A percentile compares a stretch with the other conserved stretches of the same genome.
Evolutionary conservation across 2,113 vertebrate species (phyloP).

Genomic region (Cryptomyrus ogoouensis): DNA sequence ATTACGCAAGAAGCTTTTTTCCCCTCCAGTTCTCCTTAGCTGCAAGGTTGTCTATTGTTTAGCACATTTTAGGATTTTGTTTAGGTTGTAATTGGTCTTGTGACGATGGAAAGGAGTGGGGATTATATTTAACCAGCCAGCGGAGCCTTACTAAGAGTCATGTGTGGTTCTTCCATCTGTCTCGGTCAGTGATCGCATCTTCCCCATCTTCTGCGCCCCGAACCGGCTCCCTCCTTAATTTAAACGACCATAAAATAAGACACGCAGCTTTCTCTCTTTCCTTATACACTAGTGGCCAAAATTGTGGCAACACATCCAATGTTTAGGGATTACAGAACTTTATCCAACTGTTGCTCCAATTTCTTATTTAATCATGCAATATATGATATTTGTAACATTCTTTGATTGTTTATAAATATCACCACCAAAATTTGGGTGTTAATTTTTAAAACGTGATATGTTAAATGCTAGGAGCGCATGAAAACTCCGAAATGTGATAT

Average conservation of each 20-base stretch:
- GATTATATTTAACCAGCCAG: slow-evolving; percentile 3
- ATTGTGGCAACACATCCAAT: too few species aligned
- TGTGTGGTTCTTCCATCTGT: background rate
- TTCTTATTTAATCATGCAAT: too few species aligned
- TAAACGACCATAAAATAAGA: background rate
- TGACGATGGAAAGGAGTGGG: background rate
- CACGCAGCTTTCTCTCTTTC: background rate
- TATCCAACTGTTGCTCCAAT: too few species aligned
- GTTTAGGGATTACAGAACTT: too few species aligned
- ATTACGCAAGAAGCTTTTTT: slow-evolving; percentile 12
- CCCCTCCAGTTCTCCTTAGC: background rate
- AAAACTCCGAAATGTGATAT: background rate
- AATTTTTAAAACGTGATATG: too few species aligned
- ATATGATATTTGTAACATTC: too few species aligned
- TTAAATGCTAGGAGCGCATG: background rate
- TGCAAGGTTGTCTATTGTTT: background rate
- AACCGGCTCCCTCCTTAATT: background rate
- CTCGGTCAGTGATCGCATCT: background rate
- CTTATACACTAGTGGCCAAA: too few species aligned
- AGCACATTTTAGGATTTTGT: background rate
- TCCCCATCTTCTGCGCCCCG: background rate
- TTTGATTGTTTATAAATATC: too few species aligned
- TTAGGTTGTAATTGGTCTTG: background rate
- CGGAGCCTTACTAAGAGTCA: background rate
- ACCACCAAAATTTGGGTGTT: too few species aligned